Evolutionary conservation across 2,888 invertebrate genomes (phyloP).

Genomic region (Hydrotaea cyrtoneurina): DNA sequence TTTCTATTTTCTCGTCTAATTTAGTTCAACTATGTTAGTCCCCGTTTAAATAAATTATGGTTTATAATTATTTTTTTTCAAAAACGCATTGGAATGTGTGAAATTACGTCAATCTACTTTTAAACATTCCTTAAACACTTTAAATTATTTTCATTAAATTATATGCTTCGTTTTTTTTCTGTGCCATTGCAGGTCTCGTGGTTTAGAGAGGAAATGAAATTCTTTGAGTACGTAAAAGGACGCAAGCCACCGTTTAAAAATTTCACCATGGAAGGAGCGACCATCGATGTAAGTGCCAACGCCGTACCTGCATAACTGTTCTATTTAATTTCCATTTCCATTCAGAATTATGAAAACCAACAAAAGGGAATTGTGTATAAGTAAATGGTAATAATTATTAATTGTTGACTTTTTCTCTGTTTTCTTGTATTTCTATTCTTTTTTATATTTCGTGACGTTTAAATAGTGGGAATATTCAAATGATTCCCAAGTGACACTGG

Average conservation of each 20-base stretch:
- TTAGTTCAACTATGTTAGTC: no score
- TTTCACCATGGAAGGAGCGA: conserved; percentile 86
- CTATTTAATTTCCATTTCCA: conserved; percentile 10
- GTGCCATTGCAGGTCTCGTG: conserved; percentile 79
- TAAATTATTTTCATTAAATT: no score
- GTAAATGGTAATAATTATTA: conserved; percentile 27
- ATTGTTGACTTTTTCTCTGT: conserved; percentile 34
- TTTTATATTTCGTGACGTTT: no score
- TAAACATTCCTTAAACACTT: no score
- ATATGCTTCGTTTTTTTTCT: conserved; percentile 45
- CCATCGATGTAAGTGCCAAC: conserved; percentile 86
- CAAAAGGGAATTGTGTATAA: conserved; percentile 21
- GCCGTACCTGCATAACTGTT: background rate
- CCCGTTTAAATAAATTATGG: no score
- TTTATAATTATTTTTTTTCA: no score
- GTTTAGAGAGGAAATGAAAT: conserved; percentile 83
- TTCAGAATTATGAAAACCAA: background rate
- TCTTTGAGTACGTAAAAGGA: conserved; percentile 90
- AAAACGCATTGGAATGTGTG: no score
- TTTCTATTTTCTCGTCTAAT: no score
- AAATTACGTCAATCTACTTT: no score
- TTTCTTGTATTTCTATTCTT: conserved; percentile 28
- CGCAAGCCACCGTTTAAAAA: conserved; percentile 87
- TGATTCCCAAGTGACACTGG: conserved; percentile 82
- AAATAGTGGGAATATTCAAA: conserved; percentile 78